phyloP scores from a whole-genome alignment of 2,113 vertebrate species.

The Atractosteus spatula region DNA sequence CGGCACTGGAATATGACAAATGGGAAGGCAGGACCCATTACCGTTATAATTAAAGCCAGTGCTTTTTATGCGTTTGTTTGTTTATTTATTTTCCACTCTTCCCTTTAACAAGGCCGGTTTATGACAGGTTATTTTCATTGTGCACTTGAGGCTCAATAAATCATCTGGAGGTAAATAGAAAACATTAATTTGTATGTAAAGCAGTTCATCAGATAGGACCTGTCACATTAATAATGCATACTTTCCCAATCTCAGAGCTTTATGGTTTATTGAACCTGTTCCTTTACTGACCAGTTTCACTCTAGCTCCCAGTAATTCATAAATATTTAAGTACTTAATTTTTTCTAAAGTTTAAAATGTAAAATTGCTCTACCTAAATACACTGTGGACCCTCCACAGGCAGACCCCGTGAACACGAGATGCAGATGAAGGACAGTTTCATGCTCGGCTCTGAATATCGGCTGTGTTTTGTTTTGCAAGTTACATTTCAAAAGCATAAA shows the following conservation, averaged over 20 bases:
- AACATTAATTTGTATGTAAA: conserved; percentile 28
- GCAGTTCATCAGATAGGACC: conserved; percentile 18
- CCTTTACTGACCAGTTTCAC: conserved; percentile 23
- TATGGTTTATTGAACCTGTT: conserved; percentile 20
- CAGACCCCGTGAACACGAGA: no score
- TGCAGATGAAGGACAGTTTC: no score
- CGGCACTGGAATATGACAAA: not conserved
- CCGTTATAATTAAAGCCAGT: conserved; percentile 13
- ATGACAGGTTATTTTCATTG: conserved; percentile 20
- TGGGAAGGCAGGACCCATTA: conserved; percentile 7
- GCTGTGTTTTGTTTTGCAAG: no score
- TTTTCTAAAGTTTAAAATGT: not conserved
- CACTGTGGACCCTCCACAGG: no score
- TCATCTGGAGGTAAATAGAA: conserved; percentile 19
- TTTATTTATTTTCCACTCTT: not conserved
- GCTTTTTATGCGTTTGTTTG: conserved; percentile 3
- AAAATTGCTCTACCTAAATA: no score
- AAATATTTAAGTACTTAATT: conserved; percentile 30
- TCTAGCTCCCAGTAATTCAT: conserved; percentile 20
- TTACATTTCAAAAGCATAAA: no score
- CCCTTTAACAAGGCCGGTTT: conserved; percentile 8
- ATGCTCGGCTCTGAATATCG: no score
- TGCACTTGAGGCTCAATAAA: conserved; percentile 10
- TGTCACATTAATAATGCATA: conserved; percentile 26
- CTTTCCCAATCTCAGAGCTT: conserved; percentile 2